A percentile compares a stretch with the other conserved stretches of the same genome.
Conservation (phyloP, 2,888 invertebrate genomes). For the Ennomos quercinarius region DNA sequence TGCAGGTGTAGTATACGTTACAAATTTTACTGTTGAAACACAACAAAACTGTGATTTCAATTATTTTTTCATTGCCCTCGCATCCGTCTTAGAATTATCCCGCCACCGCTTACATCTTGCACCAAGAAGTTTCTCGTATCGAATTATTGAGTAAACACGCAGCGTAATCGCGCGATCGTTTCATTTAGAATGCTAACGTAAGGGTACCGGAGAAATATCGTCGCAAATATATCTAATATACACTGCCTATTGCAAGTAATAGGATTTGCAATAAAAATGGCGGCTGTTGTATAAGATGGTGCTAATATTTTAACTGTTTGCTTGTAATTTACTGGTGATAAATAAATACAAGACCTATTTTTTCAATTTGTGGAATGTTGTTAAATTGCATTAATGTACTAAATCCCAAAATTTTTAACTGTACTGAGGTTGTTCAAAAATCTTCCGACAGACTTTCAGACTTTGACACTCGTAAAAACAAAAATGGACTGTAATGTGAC, state of each 20-base stretch:
- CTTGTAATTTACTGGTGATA: slow-evolving; percentile 25
- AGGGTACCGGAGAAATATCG: slow-evolving; percentile 74
- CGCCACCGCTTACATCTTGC: slow-evolving; percentile 50
- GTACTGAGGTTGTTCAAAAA: no score
- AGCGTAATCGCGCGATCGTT: slow-evolving; percentile 77
- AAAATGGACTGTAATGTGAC: no score
- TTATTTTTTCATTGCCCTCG: no score
- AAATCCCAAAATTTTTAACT: no score
- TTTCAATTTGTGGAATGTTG: no score
- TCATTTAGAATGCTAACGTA: slow-evolving; percentile 73
- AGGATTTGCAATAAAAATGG: slow-evolving; percentile 53
- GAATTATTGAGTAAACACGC: slow-evolving; percentile 85
- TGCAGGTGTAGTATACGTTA: no score
- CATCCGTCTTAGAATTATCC: no score
- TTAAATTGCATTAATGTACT: no score
- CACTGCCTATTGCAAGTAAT: slow-evolving; percentile 66
- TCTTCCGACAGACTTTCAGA: no score
- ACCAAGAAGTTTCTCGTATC: slow-evolving; percentile 64
- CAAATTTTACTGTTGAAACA: no score
- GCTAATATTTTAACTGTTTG: slow-evolving; percentile 26
- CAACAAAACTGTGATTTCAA: no score
- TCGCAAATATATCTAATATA: slow-evolving; percentile 68
- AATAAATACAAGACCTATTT: background rate
- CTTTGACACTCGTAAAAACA: no score
- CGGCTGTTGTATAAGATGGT: slow-evolving; percentile 24